phyloP scores from a whole-genome alignment of 2,797 vertebrate species.

The Rhabdophis nuchalis region DNA sequence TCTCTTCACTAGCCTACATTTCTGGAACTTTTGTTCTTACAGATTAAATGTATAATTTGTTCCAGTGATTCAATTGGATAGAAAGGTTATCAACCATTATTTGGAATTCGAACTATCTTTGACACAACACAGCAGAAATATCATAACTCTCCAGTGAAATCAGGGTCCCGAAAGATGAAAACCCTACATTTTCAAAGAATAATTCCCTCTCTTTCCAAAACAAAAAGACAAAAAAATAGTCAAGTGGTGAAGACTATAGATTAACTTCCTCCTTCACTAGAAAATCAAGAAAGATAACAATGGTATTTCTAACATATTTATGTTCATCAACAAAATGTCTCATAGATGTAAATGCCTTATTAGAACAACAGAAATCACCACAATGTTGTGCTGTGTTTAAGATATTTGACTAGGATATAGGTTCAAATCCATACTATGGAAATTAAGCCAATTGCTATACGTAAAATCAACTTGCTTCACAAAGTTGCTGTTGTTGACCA shows the following conservation, averaged over 20 bases:
- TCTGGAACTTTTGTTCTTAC: not conserved
- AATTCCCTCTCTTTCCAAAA: not conserved
- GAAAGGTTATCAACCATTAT: not conserved
- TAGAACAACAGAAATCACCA: not conserved
- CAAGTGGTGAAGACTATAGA: conserved; percentile 39
- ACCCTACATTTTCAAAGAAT: not conserved
- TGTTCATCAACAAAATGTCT: conserved; percentile 18
- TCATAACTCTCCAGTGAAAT: not conserved
- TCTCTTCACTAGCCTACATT: not conserved
- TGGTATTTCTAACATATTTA: conserved; percentile 26
- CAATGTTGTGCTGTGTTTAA: not conserved
- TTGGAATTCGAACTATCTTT: not conserved
- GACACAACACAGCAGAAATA: not conserved
- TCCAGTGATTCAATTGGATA: not conserved
- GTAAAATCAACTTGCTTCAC: not conserved
- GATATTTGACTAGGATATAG: not conserved
- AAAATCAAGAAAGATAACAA: conserved; percentile 35
- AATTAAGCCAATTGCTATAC: not conserved
- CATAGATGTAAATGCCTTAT: not conserved
- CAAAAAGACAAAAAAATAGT: conserved; percentile 8
- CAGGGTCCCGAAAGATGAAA: not conserved
- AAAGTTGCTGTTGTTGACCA: not conserved
- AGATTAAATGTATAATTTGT: not conserved
- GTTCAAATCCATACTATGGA: not conserved
- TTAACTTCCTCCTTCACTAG: conserved; percentile 33